A percentile compares a stretch with the other conserved stretches of the same genome.
Evolutionary conservation across 2,113 vertebrate genomes (phyloP).

Genomic region (Hassar affinis): DNA sequence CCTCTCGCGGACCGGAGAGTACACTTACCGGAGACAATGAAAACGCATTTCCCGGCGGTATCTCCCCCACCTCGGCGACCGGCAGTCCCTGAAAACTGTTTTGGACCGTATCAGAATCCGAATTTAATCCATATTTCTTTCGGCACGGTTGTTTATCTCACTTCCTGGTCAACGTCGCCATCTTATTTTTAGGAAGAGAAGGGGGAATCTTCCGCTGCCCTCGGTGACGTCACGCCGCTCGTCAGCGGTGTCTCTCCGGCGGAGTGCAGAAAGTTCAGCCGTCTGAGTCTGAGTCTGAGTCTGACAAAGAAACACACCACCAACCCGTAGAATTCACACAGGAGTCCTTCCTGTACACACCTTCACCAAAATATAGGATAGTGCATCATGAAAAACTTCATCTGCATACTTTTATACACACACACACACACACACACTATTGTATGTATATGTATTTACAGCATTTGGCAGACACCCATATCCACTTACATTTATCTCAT

Average conservation of each 20-base stretch:
- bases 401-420: too few relatives aligned
- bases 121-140: slow-evolving; percentile 47
- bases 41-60: slow-evolving; percentile 7
- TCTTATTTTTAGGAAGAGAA: slow-evolving; percentile 42
- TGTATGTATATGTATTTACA: too few relatives aligned
- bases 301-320: too few relatives aligned
- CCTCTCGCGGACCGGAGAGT: not conserved
- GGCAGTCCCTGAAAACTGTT: not conserved
- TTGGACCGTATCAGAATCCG: not conserved
- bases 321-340: not conserved
- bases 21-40: slow-evolving; percentile 35
- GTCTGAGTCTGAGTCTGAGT: too few relatives aligned
- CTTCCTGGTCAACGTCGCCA: slow-evolving; percentile 58
- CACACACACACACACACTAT: too few relatives aligned
- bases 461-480: too few relatives aligned
- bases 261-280: not conserved
- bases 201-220: slow-evolving; percentile 43
- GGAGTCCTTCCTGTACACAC: not conserved
- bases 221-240: not conserved
- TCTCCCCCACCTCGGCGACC: not conserved
- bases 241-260: not conserved
- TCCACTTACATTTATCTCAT: too few relatives aligned
- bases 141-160: slow-evolving; percentile 52
- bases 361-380: not conserved
- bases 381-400: not conserved